Evolutionary conservation across 2,113 vertebrate genomes (phyloP).

Genomic region (Corythaeola cristata): DNA sequence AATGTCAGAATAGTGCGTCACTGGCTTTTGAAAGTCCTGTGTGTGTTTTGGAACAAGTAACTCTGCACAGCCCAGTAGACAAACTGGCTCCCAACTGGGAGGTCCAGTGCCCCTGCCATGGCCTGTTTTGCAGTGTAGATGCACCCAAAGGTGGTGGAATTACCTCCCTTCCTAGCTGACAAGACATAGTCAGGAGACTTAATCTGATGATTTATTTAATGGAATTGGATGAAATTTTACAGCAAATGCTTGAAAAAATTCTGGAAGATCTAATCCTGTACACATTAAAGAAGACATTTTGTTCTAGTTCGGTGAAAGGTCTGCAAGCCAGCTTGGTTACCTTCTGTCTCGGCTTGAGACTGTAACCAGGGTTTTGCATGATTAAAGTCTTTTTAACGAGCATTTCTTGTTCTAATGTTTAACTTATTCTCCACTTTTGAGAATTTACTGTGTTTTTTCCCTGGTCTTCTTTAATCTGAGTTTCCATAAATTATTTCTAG

Average conservation of each 20-base stretch:
- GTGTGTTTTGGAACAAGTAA: background rate
- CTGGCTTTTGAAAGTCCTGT: background rate
- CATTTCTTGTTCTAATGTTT: background rate
- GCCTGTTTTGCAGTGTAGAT: background rate
- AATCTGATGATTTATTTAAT: background rate
- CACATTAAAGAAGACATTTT: background rate
- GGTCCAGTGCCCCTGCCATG: background rate
- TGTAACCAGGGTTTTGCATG: background rate
- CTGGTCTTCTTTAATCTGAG: background rate
- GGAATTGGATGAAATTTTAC: background rate
- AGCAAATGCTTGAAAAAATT: background rate
- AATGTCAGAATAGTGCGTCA: background rate
- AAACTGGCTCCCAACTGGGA: background rate
- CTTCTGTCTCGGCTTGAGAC: background rate
- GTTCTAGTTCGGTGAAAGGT: background rate
- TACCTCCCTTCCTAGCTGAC: background rate
- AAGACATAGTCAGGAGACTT: background rate
- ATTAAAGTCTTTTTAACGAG: background rate
- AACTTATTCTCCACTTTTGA: background rate
- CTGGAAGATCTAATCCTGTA: background rate
- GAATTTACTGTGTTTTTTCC: background rate
- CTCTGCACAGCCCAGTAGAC: background rate
- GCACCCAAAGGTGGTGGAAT: background rate
- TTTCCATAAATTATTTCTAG: constrained; percentile 18
- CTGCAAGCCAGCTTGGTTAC: background rate